Base-by-base conservation (phyloP, 2,888 invertebrate species). In the Drosophila putrida region DNA sequence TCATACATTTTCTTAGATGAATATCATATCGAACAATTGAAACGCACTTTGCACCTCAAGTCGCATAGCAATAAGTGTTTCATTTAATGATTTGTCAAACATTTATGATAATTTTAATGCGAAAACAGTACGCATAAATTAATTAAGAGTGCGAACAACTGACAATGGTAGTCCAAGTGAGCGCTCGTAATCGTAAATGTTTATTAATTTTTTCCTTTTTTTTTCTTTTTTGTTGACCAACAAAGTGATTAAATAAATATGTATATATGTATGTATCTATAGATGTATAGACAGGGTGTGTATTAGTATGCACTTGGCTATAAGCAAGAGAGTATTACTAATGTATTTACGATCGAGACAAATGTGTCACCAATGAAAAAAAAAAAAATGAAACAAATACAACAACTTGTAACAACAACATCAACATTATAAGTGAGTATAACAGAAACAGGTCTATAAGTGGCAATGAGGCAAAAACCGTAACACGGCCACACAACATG, bases 401-500 rank as follows among this genome's bases (percentile, higher is more conserved):
- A 28, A 15, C 49, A 63, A 51, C 33, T 38, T 38, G 38, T 38
- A 50, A 50, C 57, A 53, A 44, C 59, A 39, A 50, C 43, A 47
- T 44, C 20, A 28, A 50, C 47, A 44, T 20, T 36, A 27, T 31
- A 8, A n/a, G 41, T 35, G 57, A 51, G 50, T 59, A 53, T 27
- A 65, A 51, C 50, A 65, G 9, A 49, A 58, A 55, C 78, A 63
- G 77, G 78, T 76, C 76, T 70, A 69, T 53, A 71, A 82, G 85
- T 82, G 88, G 82, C 85, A 82, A 82, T 82, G 82, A 79, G 88
- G 67, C 85, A 69, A 73, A 77, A 84, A 84, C 65, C 82, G 82
- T 83, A 87, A 84, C 82, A 82, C 79, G 82, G 88, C 85, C 82
- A 82, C 84, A 87, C 88, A 82, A 82, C 82, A 82, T 83, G 82